These are phyloP conservation scores for Porites lobata DNA, from an alignment of 92 coral and sea anemone species.

Conservation along the genomic window DNA sequence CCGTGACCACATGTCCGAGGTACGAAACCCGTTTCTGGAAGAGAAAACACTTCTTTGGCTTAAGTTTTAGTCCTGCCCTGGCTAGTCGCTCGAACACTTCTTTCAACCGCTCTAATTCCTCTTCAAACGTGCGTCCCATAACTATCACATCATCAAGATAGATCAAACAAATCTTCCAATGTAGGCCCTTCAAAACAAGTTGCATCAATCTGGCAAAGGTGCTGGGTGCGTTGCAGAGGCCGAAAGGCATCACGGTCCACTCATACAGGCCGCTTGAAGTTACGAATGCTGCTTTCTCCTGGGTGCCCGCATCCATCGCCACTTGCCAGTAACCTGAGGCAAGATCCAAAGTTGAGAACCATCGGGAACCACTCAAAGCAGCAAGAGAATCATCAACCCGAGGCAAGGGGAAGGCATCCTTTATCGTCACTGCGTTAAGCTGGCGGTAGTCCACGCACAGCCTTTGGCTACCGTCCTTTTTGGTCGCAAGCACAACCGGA, in stretches of 20 bases:
- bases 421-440: slow-evolving; percentile 32
- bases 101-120: too few relatives aligned
- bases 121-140: slow-evolving; percentile 36
- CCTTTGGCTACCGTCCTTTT: slow-evolving; percentile 48
- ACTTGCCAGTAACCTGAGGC: slow-evolving; percentile 9
- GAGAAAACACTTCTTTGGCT: slow-evolving; percentile 44
- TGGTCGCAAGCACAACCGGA: slow-evolving; percentile 21
- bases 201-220: too few relatives aligned
- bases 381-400: slow-evolving; percentile 35
- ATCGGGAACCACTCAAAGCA: slow-evolving; percentile 37
- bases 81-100: too few relatives aligned
- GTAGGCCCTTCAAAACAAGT: too few relatives aligned
- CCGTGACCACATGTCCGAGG: slow-evolving; percentile 64
- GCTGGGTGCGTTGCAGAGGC: too few relatives aligned
- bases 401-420: too few relatives aligned
- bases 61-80: slow-evolving; percentile 51
- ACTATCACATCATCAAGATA: slow-evolving; percentile 56
- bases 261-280: slow-evolving; percentile 5
- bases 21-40: slow-evolving; percentile 2
- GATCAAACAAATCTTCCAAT: slow-evolving; percentile 18
- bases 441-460: slow-evolving; percentile 44
- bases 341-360: slow-evolving; percentile 35
- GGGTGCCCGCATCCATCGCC: not conserved
- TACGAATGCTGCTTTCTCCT: slow-evolving; percentile 26
- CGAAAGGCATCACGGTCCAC: too few relatives aligned